Conservation (phyloP, 2,888 invertebrate genomes). For the Galeopsomyia nigrocyanea region DNA sequence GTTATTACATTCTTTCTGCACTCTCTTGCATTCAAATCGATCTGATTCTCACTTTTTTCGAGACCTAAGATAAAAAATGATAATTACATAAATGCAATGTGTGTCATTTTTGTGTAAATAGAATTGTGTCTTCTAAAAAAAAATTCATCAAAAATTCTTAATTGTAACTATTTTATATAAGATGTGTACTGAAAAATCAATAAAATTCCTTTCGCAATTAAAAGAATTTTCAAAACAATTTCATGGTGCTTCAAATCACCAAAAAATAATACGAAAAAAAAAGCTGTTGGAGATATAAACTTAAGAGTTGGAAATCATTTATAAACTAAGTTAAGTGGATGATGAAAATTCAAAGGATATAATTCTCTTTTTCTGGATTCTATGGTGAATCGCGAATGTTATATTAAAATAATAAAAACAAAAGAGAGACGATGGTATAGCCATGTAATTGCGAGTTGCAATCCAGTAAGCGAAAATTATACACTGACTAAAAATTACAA, state of each 20-base stretch:
- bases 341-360: slow-evolving; percentile 43
- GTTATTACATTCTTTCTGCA: slow-evolving; percentile 46
- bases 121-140: slow-evolving; percentile 45
- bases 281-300: slow-evolving; percentile 32
- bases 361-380: slow-evolving; percentile 45
- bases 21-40: slow-evolving; percentile 41
- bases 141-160: slow-evolving; percentile 48
- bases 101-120: slow-evolving; percentile 48
- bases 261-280: slow-evolving; percentile 38
- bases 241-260: slow-evolving; percentile 42
- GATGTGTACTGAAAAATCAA: slow-evolving; percentile 43
- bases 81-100: slow-evolving; percentile 50
- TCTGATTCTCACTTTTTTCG: slow-evolving; percentile 45
- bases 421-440: slow-evolving; percentile 62
- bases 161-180: slow-evolving; percentile 44
- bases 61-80: slow-evolving; percentile 49
- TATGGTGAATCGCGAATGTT: slow-evolving; percentile 45
- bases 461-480: slow-evolving; percentile 58
- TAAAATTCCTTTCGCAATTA: slow-evolving; percentile 42
- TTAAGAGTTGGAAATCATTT: slow-evolving; percentile 38
- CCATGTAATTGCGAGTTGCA: slow-evolving; percentile 62
- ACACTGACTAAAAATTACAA: slow-evolving; percentile 62
- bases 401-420: slow-evolving; percentile 55
- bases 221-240: slow-evolving; percentile 42
- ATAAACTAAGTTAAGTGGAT: slow-evolving; percentile 34